A percentile compares a stretch with the other conserved stretches of the same genome.
phyloP scores from a whole-genome alignment of 2,797 vertebrate species.

The Leptodactylus fallax region DNA sequence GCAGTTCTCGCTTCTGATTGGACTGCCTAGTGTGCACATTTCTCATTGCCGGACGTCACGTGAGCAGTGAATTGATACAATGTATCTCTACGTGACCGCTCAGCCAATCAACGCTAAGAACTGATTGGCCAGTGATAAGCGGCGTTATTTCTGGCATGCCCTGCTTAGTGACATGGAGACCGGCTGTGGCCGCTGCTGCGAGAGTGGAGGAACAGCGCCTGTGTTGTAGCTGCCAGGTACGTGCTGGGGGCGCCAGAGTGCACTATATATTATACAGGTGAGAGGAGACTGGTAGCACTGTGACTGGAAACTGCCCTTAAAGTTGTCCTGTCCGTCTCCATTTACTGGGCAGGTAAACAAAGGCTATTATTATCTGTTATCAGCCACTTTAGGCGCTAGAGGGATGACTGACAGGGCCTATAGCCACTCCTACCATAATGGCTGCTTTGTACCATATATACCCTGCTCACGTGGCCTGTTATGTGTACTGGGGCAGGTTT shows the following conservation, averaged over 20 bases:
- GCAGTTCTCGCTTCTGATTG: not conserved
- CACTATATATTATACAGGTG: too few species aligned
- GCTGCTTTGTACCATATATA: too few species aligned
- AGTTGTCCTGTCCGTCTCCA: not conserved
- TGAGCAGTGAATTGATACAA: not conserved
- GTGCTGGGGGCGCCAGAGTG: not conserved
- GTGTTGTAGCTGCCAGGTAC: conserved; percentile 16
- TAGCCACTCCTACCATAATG: too few species aligned
- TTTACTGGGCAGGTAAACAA: not conserved
- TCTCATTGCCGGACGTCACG: not conserved
- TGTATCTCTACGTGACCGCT: not conserved
- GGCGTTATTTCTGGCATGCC: conserved; percentile 7
- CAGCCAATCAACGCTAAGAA: not conserved
- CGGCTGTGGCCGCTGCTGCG: not conserved
- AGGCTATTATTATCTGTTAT: not conserved
- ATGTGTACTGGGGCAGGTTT: too few species aligned
- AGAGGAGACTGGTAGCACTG: too few species aligned
- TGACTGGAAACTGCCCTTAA: too few species aligned
- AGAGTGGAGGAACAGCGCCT: not conserved
- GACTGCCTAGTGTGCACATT: too few species aligned
- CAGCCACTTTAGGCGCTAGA: not conserved
- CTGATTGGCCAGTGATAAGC: not conserved
- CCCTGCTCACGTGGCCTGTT: too few species aligned
- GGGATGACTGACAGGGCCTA: not conserved
- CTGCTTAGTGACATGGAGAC: not conserved